These are phyloP conservation scores for Ophonus ardosiacus DNA, from an alignment of 2,888 invertebrate species.

Conservation along the genomic window DNA sequence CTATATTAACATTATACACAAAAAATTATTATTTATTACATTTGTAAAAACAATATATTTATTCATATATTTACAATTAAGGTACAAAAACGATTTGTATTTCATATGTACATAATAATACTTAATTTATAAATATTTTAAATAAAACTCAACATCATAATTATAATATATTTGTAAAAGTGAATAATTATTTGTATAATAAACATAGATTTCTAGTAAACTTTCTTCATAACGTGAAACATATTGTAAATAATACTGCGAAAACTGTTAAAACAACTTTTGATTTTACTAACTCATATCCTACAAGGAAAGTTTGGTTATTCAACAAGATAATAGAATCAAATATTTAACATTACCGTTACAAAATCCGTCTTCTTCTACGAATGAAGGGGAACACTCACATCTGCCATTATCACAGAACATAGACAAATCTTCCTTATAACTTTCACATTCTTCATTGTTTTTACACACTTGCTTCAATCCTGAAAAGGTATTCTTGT, in stretches of 20 bases:
- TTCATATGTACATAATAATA: neutral
- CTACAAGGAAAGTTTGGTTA: neutral
- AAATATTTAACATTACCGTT: slow-evolving; percentile 63
- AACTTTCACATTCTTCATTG: slow-evolving; percentile 66
- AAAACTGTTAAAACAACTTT: no score
- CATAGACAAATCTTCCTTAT: slow-evolving; percentile 67
- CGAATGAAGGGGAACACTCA: slow-evolving; percentile 68
- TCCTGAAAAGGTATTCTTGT: slow-evolving; percentile 65
- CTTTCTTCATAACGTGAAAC: no score
- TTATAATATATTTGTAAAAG: no score
- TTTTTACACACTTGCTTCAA: slow-evolving; percentile 68
- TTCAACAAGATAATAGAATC: neutral
- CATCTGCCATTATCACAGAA: slow-evolving; percentile 67
- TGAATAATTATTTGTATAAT: no score
- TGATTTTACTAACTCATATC: neutral
- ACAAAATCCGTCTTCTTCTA: slow-evolving; percentile 68
- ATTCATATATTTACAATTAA: neutral
- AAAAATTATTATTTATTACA: no score
- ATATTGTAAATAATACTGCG: no score
- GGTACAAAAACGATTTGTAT: slow-evolving; percentile 5
- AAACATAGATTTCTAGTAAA: no score
- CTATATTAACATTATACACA: no score
- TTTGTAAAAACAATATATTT: no score
- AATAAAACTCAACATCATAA: neutral
- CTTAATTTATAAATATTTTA: neutral